Conservation (phyloP, 2,797 vertebrate genomes). For the Phaenicophaeus curvirostris region DNA sequence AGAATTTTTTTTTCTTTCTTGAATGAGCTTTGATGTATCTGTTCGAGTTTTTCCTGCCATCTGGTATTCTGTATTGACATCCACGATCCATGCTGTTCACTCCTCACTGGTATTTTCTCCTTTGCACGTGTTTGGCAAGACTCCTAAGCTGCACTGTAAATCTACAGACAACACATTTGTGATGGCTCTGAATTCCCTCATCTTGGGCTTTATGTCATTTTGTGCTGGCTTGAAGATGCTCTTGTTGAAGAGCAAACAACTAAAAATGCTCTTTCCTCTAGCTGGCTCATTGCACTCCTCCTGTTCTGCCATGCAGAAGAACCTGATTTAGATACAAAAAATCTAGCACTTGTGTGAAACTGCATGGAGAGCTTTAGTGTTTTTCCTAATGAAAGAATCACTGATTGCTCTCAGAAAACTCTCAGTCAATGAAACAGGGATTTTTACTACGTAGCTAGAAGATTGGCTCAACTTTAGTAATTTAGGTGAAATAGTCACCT, state of each 20-base stretch:
- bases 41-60: constrained; percentile 9
- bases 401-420: background rate
- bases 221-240: background rate
- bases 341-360: background rate
- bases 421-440: background rate
- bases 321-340: background rate
- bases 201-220: background rate
- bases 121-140: background rate
- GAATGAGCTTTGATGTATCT: constrained; percentile 21
- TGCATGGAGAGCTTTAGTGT: background rate
- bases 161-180: background rate
- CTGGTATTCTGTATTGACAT: background rate
- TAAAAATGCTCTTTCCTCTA: background rate
- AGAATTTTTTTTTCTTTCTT: background rate
- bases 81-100: background rate
- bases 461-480: background rate
- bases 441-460: background rate
- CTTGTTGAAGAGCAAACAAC: background rate
- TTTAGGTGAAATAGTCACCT: background rate
- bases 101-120: background rate
- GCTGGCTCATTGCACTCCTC: background rate
- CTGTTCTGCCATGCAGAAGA: background rate
- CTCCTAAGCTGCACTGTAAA: background rate
- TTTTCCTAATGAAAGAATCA: background rate
- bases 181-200: background rate